phyloP scores from a whole-genome alignment of 2,797 vertebrate genomes.

The Helarctos malayanus region DNA sequence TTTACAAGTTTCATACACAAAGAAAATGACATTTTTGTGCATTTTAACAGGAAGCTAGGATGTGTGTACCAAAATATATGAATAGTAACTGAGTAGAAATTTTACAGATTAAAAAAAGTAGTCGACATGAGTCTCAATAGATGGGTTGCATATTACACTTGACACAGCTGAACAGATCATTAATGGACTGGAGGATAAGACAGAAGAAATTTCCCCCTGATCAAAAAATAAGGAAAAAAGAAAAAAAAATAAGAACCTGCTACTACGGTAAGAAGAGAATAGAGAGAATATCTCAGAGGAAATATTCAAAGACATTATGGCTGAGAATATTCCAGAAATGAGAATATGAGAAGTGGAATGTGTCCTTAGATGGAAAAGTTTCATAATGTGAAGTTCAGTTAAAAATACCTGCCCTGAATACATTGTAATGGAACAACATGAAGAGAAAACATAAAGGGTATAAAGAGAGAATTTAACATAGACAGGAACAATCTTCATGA shows the following conservation, averaged over 20 bases:
- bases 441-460: neutral
- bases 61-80: neutral
- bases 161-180: neutral
- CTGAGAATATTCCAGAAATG: neutral
- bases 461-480: neutral
- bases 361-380: neutral
- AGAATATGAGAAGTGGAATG: neutral
- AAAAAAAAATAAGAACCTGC: neutral
- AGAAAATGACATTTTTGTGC: neutral
- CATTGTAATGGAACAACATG: neutral
- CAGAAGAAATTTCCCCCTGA: neutral
- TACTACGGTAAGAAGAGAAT: neutral
- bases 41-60: neutral
- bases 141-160: neutral
- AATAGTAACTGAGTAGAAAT: neutral
- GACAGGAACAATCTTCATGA: neutral
- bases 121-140: neutral
- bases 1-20: neutral
- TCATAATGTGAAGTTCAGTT: neutral
- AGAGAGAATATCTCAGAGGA: neutral
- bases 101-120: neutral
- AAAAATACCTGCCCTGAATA: neutral
- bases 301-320: neutral
- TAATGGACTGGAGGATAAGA: neutral
- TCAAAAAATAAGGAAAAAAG: neutral